These are phyloP conservation scores for Dione juno DNA, from an alignment of 2,888 invertebrate genomes.

Conservation along the genomic window DNA sequence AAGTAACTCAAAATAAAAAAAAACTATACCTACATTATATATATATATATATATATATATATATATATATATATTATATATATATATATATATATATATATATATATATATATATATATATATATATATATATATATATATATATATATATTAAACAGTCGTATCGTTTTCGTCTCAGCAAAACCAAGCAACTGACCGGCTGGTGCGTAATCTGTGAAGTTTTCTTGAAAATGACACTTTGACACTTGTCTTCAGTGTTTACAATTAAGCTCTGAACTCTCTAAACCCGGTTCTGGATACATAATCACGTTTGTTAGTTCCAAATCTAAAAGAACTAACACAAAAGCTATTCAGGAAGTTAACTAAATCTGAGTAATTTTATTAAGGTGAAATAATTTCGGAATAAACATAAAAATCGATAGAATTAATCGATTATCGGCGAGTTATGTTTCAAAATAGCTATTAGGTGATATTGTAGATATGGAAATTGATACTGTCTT, in stretches of 20 bases:
- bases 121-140: neutral
- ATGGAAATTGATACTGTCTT: too few relatives aligned
- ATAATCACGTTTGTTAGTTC: slow-evolving; percentile 20
- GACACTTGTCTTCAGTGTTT: slow-evolving; percentile 37
- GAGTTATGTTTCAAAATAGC: too few relatives aligned
- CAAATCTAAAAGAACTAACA: neutral
- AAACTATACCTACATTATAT: too few relatives aligned
- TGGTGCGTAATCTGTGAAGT: slow-evolving; percentile 36
- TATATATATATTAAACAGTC: neutral
- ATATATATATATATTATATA: too few relatives aligned
- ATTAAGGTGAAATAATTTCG: neutral
- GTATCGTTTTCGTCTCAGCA: slow-evolving; percentile 10
- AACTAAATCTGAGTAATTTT: neutral
- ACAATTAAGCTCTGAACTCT: slow-evolving; percentile 21
- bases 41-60: too few relatives aligned
- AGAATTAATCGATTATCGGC: too few relatives aligned
- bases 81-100: too few relatives aligned
- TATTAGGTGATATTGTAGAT: too few relatives aligned
- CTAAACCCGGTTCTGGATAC: slow-evolving; percentile 18
- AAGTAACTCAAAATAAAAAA: too few relatives aligned
- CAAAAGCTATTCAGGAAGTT: neutral
- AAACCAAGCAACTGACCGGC: neutral
- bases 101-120: too few relatives aligned
- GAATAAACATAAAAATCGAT: too few relatives aligned
- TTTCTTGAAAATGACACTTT: slow-evolving; percentile 40